Percentiles rank a stretch among this genome's conserved stretches.
Evolutionary conservation across 2,888 invertebrate species (phyloP).

Genomic region (Bugulina stolonifera): DNA sequence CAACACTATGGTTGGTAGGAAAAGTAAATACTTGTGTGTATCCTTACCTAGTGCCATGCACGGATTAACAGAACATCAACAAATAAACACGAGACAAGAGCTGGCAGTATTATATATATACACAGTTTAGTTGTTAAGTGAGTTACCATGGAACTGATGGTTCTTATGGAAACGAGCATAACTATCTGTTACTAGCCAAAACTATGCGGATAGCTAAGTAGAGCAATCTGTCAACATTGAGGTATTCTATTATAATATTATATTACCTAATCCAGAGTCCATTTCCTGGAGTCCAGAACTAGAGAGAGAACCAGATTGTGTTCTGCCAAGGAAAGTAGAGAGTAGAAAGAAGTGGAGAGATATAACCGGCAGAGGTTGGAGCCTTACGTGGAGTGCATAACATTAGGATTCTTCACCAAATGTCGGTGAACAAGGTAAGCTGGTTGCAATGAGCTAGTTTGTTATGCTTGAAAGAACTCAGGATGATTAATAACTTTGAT

Average conservation of each 20-base stretch:
- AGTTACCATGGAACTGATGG: conserved; percentile 21
- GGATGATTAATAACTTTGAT: conserved; percentile 16
- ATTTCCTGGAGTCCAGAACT: too few relatives aligned
- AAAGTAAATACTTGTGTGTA: too few relatives aligned
- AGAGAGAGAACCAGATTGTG: too few relatives aligned
- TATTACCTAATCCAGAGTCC: conserved; percentile 21
- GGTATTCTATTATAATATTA: neutral
- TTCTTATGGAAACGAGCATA: conserved; percentile 21
- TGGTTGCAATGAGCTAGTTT: neutral
- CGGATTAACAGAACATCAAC: too few relatives aligned
- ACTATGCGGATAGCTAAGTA: neutral
- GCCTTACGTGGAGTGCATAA: too few relatives aligned
- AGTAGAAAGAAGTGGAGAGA: neutral
- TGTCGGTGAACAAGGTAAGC: neutral
- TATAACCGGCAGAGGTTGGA: neutral
- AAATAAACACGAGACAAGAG: too few relatives aligned
- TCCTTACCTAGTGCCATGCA: too few relatives aligned
- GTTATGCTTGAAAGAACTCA: conserved; percentile 13
- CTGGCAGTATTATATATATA: neutral
- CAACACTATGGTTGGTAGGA: too few relatives aligned
- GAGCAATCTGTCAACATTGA: conserved; percentile 1
- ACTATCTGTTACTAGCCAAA: conserved; percentile 24
- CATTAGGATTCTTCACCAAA: too few relatives aligned
- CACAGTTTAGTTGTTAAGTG: neutral
- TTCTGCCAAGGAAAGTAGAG: too few relatives aligned